Base-by-base conservation (phyloP, 30 jellyfish, hydroid and myxozoan genomes). In the Cassiopea xamachana region DNA sequence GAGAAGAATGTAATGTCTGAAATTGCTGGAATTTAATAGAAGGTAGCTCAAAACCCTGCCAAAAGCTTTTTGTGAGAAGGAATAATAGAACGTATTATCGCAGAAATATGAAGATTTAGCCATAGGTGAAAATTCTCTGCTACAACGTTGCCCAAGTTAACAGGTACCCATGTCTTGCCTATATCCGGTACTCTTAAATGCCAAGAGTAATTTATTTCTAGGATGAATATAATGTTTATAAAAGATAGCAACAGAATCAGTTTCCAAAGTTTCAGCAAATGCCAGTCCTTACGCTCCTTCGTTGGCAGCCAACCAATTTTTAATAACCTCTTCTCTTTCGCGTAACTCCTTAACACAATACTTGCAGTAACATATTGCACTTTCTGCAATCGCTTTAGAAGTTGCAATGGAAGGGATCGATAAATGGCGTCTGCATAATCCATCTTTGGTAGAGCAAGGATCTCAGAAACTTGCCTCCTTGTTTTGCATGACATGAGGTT, bases 331-430 rank as follows among this genome's bases (percentile, higher is more conserved):
- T 71, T 71, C 80, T 71, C 80, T 71, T 71, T 71, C n/a, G 55
- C 16, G 80, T 71, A 71, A 8, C 51, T 8, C 12, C 92, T 95
- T 60, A 80, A 69, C 49, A 85, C 97, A 79, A 84, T 84, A 49
- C 92, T 77, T 60, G 95, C 95, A 85, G 93, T 79, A 77, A 83
- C 84, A 78, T 85, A 82, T 84, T 85, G 94, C 43, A 91, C 76
- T 51, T 82, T 64, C 72, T 90, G 97, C 89, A 82, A 82, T 81
- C 89, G 95, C 47, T 85, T 91, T 73, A 80, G 89, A 82, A 80
- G 94, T 67, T 61, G 91, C 61, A 69, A 60, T 10, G 97, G 97
- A 76, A 91, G 94, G 49, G 92, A 92, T 16, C 91, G 89, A 85
- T n/a, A 76, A 76, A 91, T 43, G 69, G 80, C 97, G 80, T 83